Evolutionary conservation across 2,797 vertebrate species (phyloP), one percentile per base, ranked within the genome.

Genomic region (Silurus lanzhouensis): DNA sequence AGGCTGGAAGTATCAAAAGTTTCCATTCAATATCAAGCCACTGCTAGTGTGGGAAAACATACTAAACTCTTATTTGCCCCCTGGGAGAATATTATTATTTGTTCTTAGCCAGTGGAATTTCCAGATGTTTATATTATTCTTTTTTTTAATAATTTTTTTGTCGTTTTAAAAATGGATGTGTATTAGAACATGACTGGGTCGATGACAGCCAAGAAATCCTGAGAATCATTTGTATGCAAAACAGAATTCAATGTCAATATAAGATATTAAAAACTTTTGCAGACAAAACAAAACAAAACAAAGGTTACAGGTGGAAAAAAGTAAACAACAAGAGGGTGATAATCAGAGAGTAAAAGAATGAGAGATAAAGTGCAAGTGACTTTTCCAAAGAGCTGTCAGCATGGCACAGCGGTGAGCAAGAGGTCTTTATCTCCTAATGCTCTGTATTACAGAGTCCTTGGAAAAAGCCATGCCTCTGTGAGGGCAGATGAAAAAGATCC

Each of bases 381-480:
- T 88, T 92, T 89, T 94, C 92, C 91, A 92, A 91, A 89, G 92
- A 92, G 85, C 91, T 94, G 93, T 95, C 94, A 93, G 93, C 88
- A 87, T 86, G 90, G 92, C 91, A 90, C 92, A 92, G 92, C 92
- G 92, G 92, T 88, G 89, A 91, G 91, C 88, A 93, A 91, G 60
- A 93, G 90, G 91, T 93, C 93, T 95, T 95, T 94, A 95, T 94
- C 94, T 95, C 87, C 48, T 94, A 94, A 94, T 93, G 92, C 94
- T 87, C 89, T 91, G 93, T 90, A 92, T 93, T 94, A 94, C 89
- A 85, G 89, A 87, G 91, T 89, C 90, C 91, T 91, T 55, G 89
- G 90, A 92, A 92, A 93, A 93, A 93, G 88, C 90, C 88, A 81
- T 38, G 90, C 90, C 91, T 92, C 92, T 92, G 89, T 88, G 92